phyloP scores from a whole-genome alignment of 2,888 invertebrate genomes.

The Diaprepes abbreviatus region DNA sequence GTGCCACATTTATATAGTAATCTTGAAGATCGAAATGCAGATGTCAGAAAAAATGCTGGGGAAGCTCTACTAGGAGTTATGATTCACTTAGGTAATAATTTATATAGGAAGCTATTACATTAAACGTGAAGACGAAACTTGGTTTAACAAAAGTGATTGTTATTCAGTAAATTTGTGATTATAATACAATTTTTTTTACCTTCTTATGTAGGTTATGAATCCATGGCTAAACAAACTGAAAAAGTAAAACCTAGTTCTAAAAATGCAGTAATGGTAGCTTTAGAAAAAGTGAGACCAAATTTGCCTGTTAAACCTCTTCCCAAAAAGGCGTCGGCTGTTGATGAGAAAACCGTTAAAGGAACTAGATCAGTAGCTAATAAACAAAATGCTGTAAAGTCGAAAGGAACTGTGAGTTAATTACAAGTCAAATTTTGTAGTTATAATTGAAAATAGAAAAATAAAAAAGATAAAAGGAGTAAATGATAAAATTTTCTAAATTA shows the following conservation, averaged over 20 bases:
- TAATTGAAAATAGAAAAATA: too few relatives aligned
- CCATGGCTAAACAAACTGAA: slow-evolving; percentile 81
- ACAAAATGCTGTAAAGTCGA: slow-evolving; percentile 69
- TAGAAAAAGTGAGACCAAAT: slow-evolving; percentile 89
- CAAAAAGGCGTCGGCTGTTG: slow-evolving; percentile 72
- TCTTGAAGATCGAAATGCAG: slow-evolving; percentile 91
- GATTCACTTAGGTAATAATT: slow-evolving; percentile 74
- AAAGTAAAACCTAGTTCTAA: slow-evolving; percentile 87
- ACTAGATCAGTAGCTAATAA: slow-evolving; percentile 71
- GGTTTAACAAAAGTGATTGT: too few relatives aligned
- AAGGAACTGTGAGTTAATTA: too few relatives aligned
- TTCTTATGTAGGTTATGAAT: slow-evolving; percentile 76
- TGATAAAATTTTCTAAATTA: too few relatives aligned
- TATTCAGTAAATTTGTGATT: too few relatives aligned
- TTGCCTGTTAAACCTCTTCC: slow-evolving; percentile 86
- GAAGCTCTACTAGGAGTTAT: slow-evolving; percentile 93
- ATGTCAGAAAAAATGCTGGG: slow-evolving; percentile 90
- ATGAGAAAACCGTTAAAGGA: slow-evolving; percentile 72
- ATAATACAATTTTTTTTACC: too few relatives aligned
- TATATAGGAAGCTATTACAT: too few relatives aligned
- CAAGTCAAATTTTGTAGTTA: too few relatives aligned
- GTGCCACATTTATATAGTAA: slow-evolving; percentile 84
- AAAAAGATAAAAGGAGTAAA: too few relatives aligned
- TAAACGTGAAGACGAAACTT: too few relatives aligned
- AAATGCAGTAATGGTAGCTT: slow-evolving; percentile 79